Evolutionary conservation across 2,113 vertebrate genomes (phyloP), one percentile per base, ranked within the genome.

Genomic region (Puma concolor): DNA sequence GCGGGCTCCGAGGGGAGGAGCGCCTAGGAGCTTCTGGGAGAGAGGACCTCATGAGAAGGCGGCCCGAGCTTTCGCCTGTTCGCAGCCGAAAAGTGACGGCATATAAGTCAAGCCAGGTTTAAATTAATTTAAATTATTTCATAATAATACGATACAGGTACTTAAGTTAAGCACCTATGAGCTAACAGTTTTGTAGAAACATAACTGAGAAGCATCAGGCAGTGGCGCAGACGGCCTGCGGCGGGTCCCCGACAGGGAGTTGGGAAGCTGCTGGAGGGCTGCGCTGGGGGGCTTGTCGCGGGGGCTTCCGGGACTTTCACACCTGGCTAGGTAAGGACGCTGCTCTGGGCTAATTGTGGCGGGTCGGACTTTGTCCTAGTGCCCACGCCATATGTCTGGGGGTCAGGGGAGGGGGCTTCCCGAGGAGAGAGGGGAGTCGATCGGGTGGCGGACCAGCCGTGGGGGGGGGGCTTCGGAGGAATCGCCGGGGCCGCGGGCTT

Each of bases 201-300:
- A 31, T 2, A 12, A 48, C 33, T 2, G 90, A 27, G 50, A 10
- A 1, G 29, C 48, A 15, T 97, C 96, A 96, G 98, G 98, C 97
- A 89, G 44, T 74, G 4, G 25, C 2, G 67, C 27, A 85, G 96
- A 79, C 63, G 77, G 48, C 89, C 93, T 36, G 63, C 25, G 8
- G 57, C 13, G 13, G 92, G 94, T 23, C 76, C 50, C 9, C 10
- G 27, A n/a, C 41, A 0, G 11, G 57, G 67, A n/a, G 84, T 72
- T 74, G 77, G 82, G 82, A 31, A 63, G 38, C 25, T 2, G 38
- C 71, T 3, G 4, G 64, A 0, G 81, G 63, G 66, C 36, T 11
- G 17, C 1, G 2, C 19, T 1, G 1, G 38, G 29, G 31, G 25
- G 10, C 4, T 33, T 1, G 16, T 21, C 4, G 54, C 6, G 1